Evolutionary conservation across 2,888 invertebrate genomes (phyloP).

Genomic region (Chironomus tentans): DNA sequence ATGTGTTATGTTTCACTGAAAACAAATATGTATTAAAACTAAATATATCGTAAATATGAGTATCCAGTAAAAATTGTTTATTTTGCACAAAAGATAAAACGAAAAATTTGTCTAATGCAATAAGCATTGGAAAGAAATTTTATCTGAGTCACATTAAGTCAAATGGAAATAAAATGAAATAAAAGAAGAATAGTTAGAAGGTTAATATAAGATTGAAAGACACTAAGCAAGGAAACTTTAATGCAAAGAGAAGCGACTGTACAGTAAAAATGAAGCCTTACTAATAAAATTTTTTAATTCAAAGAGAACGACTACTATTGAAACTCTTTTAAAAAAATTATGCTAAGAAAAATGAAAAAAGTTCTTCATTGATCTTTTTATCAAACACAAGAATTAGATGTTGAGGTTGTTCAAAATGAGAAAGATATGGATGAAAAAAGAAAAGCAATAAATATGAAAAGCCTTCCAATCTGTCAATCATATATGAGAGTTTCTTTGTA

Average conservation of each 20-base stretch:
- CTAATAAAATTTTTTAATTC: not conserved
- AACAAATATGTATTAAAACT: not conserved
- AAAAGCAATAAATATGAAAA: conserved; percentile 4
- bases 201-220: not conserved
- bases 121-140: not conserved
- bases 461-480: conserved; percentile 23
- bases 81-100: not conserved
- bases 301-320: not conserved
- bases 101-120: not conserved
- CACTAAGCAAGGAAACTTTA: not conserved
- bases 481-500: not conserved
- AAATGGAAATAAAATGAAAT: not conserved
- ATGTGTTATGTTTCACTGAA: no score
- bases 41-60: not conserved
- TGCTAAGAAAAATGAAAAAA: no score
- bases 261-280: not conserved
- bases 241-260: no score
- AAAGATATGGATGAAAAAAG: not conserved
- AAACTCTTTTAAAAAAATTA: not conserved
- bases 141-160: conserved; percentile 14
- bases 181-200: not conserved
- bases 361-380: no score
- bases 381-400: no score
- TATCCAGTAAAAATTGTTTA: not conserved
- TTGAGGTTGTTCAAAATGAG: no score